These are phyloP conservation scores for Anagyrus pseudococci DNA, from an alignment of 2,888 invertebrate genomes.

Conservation along the genomic window DNA sequence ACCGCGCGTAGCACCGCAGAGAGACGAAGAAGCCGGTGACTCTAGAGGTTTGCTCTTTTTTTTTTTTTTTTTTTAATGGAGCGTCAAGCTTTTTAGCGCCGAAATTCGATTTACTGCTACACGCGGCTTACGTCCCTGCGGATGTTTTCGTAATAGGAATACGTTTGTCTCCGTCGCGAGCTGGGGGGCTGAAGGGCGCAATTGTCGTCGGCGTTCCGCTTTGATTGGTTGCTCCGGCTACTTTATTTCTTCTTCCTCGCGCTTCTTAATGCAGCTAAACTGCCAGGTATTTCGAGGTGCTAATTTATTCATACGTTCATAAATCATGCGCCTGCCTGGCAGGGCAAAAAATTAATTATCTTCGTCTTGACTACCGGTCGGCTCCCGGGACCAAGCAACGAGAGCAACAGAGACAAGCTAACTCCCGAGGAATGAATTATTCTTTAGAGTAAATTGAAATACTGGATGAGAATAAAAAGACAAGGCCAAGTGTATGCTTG, in stretches of 20 bases:
- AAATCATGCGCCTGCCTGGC: slow-evolving; percentile 29
- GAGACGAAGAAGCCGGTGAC: too few relatives aligned
- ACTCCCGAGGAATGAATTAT: slow-evolving; percentile 30
- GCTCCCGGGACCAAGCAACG: too few relatives aligned
- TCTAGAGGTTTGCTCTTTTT: too few relatives aligned
- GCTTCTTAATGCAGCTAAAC: slow-evolving; percentile 10
- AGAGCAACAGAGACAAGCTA: slow-evolving; percentile 17
- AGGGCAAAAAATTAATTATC: slow-evolving; percentile 36
- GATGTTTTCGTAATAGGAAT: slow-evolving; percentile 23
- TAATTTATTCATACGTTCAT: slow-evolving; percentile 40
- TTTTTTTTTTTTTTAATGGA: slow-evolving; percentile 9
- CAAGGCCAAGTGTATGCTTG: neutral
- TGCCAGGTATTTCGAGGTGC: slow-evolving; percentile 35
- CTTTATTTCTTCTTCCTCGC: neutral
- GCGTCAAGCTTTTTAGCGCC: slow-evolving; percentile 24
- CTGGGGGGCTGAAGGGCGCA: too few relatives aligned
- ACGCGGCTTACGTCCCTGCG: neutral
- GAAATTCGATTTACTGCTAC: slow-evolving; percentile 19
- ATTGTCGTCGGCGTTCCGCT: neutral
- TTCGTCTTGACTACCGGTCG: slow-evolving; percentile 36
- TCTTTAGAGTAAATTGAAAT: slow-evolving; percentile 34
- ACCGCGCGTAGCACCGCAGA: slow-evolving; percentile 36
- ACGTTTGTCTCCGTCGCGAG: neutral
- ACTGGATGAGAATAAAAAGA: slow-evolving; percentile 8
- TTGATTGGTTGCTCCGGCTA: neutral